These are phyloP conservation scores for Limnephilus rhombicus DNA, from an alignment of 2,888 invertebrate species.

Conservation along the genomic window DNA sequence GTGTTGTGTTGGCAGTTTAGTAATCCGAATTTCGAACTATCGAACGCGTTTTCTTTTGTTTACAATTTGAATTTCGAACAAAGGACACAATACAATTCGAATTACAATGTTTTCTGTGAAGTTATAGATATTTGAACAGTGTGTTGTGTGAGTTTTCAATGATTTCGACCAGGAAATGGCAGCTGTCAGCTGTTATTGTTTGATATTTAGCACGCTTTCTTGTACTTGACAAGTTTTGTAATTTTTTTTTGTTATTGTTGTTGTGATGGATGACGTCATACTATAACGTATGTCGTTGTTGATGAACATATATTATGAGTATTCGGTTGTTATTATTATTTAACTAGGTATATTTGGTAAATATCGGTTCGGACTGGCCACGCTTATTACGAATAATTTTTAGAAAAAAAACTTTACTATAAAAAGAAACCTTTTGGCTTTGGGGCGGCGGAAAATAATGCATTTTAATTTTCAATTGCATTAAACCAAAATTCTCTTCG, in stretches of 20 bases:
- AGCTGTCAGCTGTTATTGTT: neutral
- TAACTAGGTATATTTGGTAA: no score
- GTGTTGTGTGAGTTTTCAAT: neutral
- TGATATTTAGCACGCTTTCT: neutral
- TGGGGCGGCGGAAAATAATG: no score
- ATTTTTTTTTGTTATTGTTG: neutral
- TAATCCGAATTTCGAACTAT: neutral
- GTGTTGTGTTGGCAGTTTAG: neutral
- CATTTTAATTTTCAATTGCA: no score
- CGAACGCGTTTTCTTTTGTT: neutral
- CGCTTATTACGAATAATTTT: no score
- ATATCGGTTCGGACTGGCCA: no score
- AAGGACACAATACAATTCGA: neutral
- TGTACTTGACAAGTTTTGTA: neutral
- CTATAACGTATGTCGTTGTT: neutral
- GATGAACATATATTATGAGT: neutral
- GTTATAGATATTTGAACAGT: neutral
- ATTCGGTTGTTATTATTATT: neutral
- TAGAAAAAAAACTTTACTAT: no score
- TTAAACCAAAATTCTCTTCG: no score
- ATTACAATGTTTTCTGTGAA: neutral
- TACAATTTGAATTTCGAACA: neutral
- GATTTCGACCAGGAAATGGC: neutral
- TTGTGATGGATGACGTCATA: neutral
- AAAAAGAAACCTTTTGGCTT: no score